A percentile compares a stretch with the other conserved stretches of the same genome.
These are phyloP conservation scores for Battus philenor DNA, from an alignment of 1,140 invertebrate species.

Conservation along the genomic window DNA sequence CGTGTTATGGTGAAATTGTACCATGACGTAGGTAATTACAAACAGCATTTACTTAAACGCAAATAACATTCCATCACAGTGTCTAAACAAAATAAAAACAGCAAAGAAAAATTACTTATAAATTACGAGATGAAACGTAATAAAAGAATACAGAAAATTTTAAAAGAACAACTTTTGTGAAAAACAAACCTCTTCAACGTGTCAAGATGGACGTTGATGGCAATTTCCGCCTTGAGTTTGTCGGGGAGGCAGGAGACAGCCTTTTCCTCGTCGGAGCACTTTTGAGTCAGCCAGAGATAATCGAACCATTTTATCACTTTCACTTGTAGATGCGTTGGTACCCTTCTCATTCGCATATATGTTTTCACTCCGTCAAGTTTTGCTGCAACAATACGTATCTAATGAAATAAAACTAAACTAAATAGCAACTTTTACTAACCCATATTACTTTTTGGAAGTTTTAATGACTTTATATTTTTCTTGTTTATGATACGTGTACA, in stretches of 20 bases:
- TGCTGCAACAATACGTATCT: slow-evolving; percentile 87
- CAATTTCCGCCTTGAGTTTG: slow-evolving; percentile 98
- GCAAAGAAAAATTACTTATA: too few species aligned
- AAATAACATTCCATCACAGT: too few species aligned
- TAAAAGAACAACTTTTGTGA: slow-evolving; percentile 5
- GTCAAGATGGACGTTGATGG: slow-evolving; percentile 98
- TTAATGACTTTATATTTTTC: too few species aligned
- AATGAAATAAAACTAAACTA: too few species aligned
- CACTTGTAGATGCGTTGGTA: slow-evolving; percentile 95
- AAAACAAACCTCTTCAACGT: slow-evolving; percentile 86
- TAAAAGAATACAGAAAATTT: slow-evolving; percentile 7
- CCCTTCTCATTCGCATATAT: slow-evolving; percentile 97
- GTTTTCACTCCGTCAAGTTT: slow-evolving; percentile 99
- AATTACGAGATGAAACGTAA: slow-evolving; percentile 4
- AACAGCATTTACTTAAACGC: too few species aligned
- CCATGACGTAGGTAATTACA: too few species aligned
- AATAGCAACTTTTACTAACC: too few species aligned
- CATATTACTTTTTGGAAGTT: too few species aligned
- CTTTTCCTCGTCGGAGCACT: slow-evolving; percentile 97
- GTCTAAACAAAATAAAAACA: too few species aligned
- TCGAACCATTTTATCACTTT: slow-evolving; percentile 99
- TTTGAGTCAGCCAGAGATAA: slow-evolving; percentile 98
- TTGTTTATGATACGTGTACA: too few species aligned
- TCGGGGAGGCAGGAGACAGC: slow-evolving; percentile 96
- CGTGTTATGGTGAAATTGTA: too few species aligned